A percentile compares a stretch with the other conserved stretches of the same genome.
These are phyloP conservation scores for Falco concolor DNA, from an alignment of 2,797 vertebrate species.

Conservation along the genomic window DNA sequence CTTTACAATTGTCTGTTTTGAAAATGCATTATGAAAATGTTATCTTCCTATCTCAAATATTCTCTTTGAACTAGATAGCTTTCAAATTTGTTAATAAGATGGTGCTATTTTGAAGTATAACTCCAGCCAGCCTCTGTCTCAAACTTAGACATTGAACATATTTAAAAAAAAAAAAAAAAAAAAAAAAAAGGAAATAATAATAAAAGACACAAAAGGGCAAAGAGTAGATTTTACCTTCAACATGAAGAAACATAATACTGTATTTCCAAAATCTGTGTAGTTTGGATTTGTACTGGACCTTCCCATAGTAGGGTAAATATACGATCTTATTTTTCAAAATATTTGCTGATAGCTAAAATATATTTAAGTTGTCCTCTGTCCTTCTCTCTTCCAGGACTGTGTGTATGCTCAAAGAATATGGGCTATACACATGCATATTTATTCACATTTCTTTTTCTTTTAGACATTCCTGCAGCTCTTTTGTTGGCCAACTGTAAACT, in stretches of 20 bases:
- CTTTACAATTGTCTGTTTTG: not conserved
- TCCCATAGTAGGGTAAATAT: not conserved
- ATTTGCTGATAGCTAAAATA: not conserved
- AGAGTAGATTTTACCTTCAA: not conserved
- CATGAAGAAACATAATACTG: not conserved
- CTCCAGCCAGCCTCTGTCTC: not conserved
- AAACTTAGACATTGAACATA: not conserved
- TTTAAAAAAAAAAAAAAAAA: not conserved
- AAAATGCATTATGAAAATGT: conserved; percentile 6
- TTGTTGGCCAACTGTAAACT: conserved; percentile 74
- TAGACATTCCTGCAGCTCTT: conserved; percentile 65
- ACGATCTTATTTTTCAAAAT: not conserved
- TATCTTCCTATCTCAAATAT: not conserved
- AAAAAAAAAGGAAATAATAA: not conserved
- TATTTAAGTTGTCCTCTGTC: not conserved
- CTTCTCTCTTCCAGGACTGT: not conserved
- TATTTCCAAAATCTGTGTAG: not conserved
- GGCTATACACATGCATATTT: conserved; percentile 31
- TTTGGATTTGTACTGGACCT: not conserved
- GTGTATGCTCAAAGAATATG: not conserved
- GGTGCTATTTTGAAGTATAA: not conserved
- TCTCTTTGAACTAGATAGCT: conserved; percentile 22
- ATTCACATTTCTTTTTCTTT: conserved; percentile 55
- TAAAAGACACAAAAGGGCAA: not conserved
- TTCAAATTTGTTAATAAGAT: conserved; percentile 1